Evolutionary conservation across 53 echinoderm and acorn worm genomes (phyloP), one percentile per base, ranked within the genome.

Genomic region (Arbacia lixula): DNA sequence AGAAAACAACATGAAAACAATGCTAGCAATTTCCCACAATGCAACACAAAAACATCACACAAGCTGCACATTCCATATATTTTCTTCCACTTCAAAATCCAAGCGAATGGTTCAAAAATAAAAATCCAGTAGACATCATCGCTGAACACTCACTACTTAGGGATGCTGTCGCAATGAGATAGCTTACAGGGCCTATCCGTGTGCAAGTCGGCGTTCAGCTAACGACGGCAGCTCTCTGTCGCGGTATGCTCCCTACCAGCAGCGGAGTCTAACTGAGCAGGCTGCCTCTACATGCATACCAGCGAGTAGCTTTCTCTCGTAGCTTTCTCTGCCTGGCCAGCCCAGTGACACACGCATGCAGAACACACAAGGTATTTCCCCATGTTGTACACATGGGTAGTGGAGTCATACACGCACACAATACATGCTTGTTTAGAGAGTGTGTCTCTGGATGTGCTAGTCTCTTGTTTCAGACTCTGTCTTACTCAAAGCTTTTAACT

Each of bases 281-380:
- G 9, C 66, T 26, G 34, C 38, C 36, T 66, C 36, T 66, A 66
- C 66, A 66, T 38, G 38, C 66, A 37, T 66, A 36, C n/a, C 20
- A 37, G 66, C 36, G 38, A 66, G 66, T 66, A 66, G 66, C 66
- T 20, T 14, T 11, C 66, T 66, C 38, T 37, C 64, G 20, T 61
- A 37, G 36, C 36, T 12, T 36, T 55, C 38, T 19, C n/a, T 37
- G n/a, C 66, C 4, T 8, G 4, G 35, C 66, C n/a, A n/a, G n/a
- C n/a, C n/a, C n/a, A n/a, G n/a, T n/a, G n/a, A n/a, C n/a, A n/a
- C n/a, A n/a, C n/a, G n/a, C n/a, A n/a, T n/a, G n/a, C n/a, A n/a
- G n/a, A 66, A 66, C 38, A 66, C 66, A 66, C 66, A 4, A 20
- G 66, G 66, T 66, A 66, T 66, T 66, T 66, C 21, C 66, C 28